These are phyloP conservation scores for Sciurus niger DNA, from an alignment of 2,113 vertebrate genomes.

Conservation along the genomic window DNA sequence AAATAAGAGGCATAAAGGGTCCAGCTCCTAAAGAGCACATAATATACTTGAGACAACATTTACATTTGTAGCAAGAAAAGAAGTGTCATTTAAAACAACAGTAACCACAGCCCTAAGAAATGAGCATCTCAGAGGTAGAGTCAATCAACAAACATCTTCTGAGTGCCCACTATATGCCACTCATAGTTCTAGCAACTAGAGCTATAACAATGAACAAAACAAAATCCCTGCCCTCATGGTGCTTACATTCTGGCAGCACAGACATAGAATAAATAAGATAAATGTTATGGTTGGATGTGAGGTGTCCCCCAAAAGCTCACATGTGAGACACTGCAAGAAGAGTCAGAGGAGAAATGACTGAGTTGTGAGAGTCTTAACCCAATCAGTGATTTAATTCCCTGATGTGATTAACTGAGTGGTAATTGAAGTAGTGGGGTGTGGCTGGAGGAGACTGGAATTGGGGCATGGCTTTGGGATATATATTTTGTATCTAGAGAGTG, in stretches of 20 bases:
- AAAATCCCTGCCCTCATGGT: neutral
- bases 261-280: neutral
- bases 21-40: slow-evolving; percentile 43
- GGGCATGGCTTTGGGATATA: no score
- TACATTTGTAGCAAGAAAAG: slow-evolving; percentile 61
- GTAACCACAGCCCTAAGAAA: slow-evolving; percentile 14
- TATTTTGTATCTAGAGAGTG: no score
- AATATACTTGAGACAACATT: slow-evolving; percentile 39
- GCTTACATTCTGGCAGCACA: neutral
- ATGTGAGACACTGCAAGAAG: no score
- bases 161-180: slow-evolving; percentile 16
- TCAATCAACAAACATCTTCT: slow-evolving; percentile 45
- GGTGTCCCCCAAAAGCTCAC: no score
- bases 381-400: no score
- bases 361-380: no score
- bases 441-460: no score
- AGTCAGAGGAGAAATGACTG: no score
- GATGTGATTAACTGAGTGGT: no score
- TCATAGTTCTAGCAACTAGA: neutral
- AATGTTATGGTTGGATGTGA: no score
- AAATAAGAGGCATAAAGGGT: neutral
- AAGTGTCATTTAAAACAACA: slow-evolving; percentile 23
- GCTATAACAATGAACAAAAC: slow-evolving; percentile 1
- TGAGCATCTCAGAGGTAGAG: neutral
- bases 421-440: no score